Evolutionary conservation across 2,113 vertebrate species (phyloP), one percentile per base, ranked within the genome.

Genomic region (Sinocyclocheilus anshuiensis): DNA sequence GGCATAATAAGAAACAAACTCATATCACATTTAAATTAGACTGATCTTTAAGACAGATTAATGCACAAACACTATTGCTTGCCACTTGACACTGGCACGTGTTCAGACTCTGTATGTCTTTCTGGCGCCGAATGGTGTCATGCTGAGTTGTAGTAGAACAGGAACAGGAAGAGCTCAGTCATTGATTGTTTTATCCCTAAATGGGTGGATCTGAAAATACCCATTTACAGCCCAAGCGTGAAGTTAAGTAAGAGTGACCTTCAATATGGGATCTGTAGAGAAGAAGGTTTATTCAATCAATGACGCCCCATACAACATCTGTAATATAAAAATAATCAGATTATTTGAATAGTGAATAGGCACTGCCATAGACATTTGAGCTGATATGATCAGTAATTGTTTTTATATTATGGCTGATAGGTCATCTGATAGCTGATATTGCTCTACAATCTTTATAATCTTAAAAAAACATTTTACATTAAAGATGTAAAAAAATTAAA

Each of bases 51-150:
- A 55, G 24, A 33, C 24, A 77, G 48, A 39, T 77, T 20, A 33
- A 77, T 59, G 33, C 55, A 22, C 6, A 33, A 61, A 79, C 77
- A 61, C 55, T 22, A 6, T 59, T 15, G 20, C 6, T 33, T 42
- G 77, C 33, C 77, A 80, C 55, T 80, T 39, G 29, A 80, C 53
- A 42, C 55, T 80, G 76, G 76, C 76, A 55, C 26, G 9, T 29
- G 15, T 77, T 48, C 74, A 77, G 74, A 48, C 24, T 50, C 50
- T 18, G 15, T 77, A 16, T 77, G n/a, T 8, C 26, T 77, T 33
- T 55, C 76, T 77, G 76, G 76, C 48, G 15, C 76, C 16, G 76
- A 55, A 77, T 29, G 48, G 76, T 77, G 76, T 77, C 76, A 53
- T 77, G 24, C 76, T 77, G 76, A 77, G 22, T 48, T 50, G 45